Evolutionary conservation across 1,140 invertebrate species (phyloP), one percentile per base, ranked within the genome.

Genomic region (Metopolophium dirhodum): DNA sequence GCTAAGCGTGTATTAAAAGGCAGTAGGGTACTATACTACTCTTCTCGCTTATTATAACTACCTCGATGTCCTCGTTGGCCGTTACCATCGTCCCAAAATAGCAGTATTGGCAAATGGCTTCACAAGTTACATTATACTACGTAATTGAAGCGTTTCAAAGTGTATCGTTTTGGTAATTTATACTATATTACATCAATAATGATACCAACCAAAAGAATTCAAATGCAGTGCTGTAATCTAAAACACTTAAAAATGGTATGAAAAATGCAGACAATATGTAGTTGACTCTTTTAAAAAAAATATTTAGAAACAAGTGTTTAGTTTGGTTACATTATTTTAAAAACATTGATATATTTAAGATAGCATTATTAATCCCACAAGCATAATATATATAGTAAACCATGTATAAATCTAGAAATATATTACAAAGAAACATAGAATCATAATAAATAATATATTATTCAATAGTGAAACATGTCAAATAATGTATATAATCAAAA

Each of bases 131-230:
- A 77, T 77, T 77, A n/a, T n/a, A 77, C 14, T 77, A n/a, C 18
- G 61, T 77, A 77, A 77, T 77, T 77, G 61, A 77, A 77, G 61
- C 61, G 61, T n/a, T 77, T n/a, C n/a, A 22, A 77, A n/a, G 61
- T 77, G 61, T 77, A 30, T 77, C n/a, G n/a, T 77, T 77, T n/a
- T 77, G 61, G 30, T 77, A 77, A 77, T 77, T 68, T n/a, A 77
- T n/a, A 77, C 14, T 77, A 18, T 77, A 77, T 77, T 77, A 77
- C 30, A 35, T 77, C 18, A 18, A 18, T 77, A 77, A 77, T 18
- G 14, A 77, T 20, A 35, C 61, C 14, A n/a, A 77, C 30, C 30
- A 77, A 77, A 77, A 77, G 14, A 77, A 77, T 77, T 68, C 61
- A 14, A 77, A 14, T 77, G 18, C 14, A n/a, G 30, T 77, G 14